Evolutionary conservation across 1,140 invertebrate species (phyloP), one percentile per base, ranked within the genome.

Genomic region (Macrocentrus cingulum): DNA sequence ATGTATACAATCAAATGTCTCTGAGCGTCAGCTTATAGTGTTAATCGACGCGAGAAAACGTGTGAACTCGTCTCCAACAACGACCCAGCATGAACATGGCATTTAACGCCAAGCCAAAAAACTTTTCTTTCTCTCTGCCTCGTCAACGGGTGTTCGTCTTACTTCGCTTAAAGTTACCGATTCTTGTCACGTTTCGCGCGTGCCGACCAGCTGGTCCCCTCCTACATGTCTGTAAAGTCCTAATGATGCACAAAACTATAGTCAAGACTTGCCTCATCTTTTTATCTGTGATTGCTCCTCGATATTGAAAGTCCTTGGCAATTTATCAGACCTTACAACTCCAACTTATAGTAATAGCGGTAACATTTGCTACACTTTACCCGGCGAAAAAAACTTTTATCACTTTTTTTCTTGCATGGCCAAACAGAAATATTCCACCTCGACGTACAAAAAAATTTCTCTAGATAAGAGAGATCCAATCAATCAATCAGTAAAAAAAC

Each of bases 181-280:
- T 61, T 61, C 60, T 29, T 42, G 49, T 56, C 59, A 56, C 59
- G 59, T 61, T 52, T 61, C 53, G 53, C 59, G 59, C 59, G 59
- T 61, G 59, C 59, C 59, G 45, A 46, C 32, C 59, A 55, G 56
- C 46, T 50, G 56, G 56, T 37, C 36, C 46, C 56, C 18, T 41
- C 23, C 36, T 54, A 54, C 55, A 53, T 59, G 63, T 59, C 60
- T 65, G 63, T 67, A 66, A 68, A 67, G 58, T 68, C 63, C 68
- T 70, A 70, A 70, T 68, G 66, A 68, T 58, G 61, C 56, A 51
- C 25, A 29, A 29, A 29, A 29, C 4, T 29, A 29, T 29, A 66
- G 36, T 57, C 66, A 41, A 46, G 29, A 44, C 37, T 19, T 46
- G 32, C 18, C 13, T 51, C 44, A 37, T 42, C 20, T 58, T 36